Conservation (phyloP, 1,140 invertebrate species). For the Drosophila nigrodunni region DNA sequence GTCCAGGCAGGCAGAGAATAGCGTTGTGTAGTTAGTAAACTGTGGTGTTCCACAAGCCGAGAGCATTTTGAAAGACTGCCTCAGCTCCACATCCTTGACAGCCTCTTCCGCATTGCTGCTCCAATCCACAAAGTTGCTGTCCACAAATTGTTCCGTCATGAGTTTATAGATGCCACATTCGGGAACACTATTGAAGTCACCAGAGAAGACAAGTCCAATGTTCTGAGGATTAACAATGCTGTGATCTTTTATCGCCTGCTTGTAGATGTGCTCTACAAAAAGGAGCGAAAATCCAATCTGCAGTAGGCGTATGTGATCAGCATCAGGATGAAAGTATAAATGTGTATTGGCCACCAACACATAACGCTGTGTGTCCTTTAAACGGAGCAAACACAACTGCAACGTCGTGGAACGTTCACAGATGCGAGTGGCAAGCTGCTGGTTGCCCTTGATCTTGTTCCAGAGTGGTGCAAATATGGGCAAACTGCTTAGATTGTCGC, state of each 20-base stretch:
- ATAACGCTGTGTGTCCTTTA: slow-evolving; percentile 86
- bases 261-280: slow-evolving; percentile 86
- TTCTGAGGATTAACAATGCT: slow-evolving; percentile 85
- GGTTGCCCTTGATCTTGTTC: slow-evolving; percentile 87
- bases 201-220: slow-evolving; percentile 89
- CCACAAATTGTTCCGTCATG: slow-evolving; percentile 88
- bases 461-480: slow-evolving; percentile 87
- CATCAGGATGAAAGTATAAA: slow-evolving; percentile 95
- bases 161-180: slow-evolving; percentile 91
- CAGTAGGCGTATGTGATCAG: slow-evolving; percentile 93
- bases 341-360: slow-evolving; percentile 95
- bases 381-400: slow-evolving; percentile 84
- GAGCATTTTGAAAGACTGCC: slow-evolving; percentile 87
- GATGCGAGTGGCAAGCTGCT: slow-evolving; percentile 87
- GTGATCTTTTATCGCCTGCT: slow-evolving; percentile 85
- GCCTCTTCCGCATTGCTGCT: slow-evolving; percentile 89
- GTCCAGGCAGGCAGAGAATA: slow-evolving; percentile 95
- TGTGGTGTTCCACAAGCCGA: slow-evolving; percentile 91
- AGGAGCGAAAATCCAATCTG: slow-evolving; percentile 88
- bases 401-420: slow-evolving; percentile 87
- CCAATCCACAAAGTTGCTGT: slow-evolving; percentile 89
- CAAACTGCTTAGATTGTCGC: slow-evolving; percentile 86
- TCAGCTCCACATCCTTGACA: slow-evolving; percentile 87
- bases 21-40: slow-evolving; percentile 94
- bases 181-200: slow-evolving; percentile 95